Conservation (phyloP, 2,888 invertebrate species). For the Dynastes hyllus region DNA sequence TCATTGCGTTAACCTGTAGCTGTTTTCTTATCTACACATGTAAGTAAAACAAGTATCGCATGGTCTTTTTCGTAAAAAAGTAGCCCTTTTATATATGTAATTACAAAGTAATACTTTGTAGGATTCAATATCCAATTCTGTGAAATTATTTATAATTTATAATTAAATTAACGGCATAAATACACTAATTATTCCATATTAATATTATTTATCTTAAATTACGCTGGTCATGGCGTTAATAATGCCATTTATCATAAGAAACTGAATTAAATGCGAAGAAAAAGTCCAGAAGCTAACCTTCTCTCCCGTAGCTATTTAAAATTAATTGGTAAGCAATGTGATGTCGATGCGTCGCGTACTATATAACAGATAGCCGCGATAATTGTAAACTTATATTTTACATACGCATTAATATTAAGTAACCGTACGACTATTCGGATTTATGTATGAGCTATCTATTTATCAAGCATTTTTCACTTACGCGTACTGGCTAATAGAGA, state of each 20-base stretch:
- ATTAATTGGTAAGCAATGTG: background rate
- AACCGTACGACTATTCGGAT: background rate
- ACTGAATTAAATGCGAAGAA: background rate
- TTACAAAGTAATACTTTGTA: no score
- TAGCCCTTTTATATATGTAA: no score
- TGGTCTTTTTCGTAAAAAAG: no score
- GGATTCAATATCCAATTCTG: no score
- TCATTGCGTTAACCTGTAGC: no score
- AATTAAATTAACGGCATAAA: background rate
- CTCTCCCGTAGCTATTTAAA: background rate
- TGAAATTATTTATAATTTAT: no score
- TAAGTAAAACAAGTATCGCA: no score
- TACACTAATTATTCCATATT: background rate
- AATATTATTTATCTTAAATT: background rate
- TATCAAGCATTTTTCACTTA: background rate
- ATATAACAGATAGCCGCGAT: background rate
- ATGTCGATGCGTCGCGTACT: background rate
- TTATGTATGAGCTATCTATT: background rate
- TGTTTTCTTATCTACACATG: no score
- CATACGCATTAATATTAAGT: slow-evolving; percentile 7
- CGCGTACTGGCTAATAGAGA: no score
- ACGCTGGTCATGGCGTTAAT: background rate
- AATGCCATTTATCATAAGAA: background rate
- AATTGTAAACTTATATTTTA: background rate
- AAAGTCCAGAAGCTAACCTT: background rate